Percentiles rank a stretch among this genome's conserved stretches.
Conservation (phyloP, 2,113 vertebrate species). For the Corvus cornix region DNA sequence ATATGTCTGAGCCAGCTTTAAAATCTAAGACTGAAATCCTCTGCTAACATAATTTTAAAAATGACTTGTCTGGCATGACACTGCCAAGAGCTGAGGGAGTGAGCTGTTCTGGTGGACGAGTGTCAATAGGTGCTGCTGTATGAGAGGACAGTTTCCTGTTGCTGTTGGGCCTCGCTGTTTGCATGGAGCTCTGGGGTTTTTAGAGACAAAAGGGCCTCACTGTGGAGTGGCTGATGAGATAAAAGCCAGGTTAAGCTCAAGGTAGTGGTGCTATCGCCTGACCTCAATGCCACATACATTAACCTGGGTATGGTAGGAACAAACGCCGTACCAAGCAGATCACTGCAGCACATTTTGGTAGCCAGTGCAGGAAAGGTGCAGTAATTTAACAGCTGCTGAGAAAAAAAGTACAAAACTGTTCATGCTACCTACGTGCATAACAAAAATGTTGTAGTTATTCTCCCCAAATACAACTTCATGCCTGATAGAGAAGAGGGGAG, state of each 20-base stretch:
- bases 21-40: neutral
- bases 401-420: neutral
- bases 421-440: accelerated
- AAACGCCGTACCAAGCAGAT: neutral
- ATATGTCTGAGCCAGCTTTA: neutral
- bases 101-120: neutral
- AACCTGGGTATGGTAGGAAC: neutral
- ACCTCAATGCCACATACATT: neutral
- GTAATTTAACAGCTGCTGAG: neutral
- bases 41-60: neutral
- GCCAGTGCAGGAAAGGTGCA: neutral
- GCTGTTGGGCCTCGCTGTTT: neutral
- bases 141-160: neutral
- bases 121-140: neutral
- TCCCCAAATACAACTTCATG: neutral
- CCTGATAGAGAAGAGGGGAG: neutral
- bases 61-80: neutral
- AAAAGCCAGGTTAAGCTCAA: neutral
- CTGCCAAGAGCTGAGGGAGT: neutral
- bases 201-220: neutral
- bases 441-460: neutral
- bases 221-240: neutral
- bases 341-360: neutral
- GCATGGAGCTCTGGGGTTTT: neutral
- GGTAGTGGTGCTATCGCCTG: neutral